phyloP scores from a whole-genome alignment of 2,797 vertebrate species.

The Crocidura indochinensis region DNA sequence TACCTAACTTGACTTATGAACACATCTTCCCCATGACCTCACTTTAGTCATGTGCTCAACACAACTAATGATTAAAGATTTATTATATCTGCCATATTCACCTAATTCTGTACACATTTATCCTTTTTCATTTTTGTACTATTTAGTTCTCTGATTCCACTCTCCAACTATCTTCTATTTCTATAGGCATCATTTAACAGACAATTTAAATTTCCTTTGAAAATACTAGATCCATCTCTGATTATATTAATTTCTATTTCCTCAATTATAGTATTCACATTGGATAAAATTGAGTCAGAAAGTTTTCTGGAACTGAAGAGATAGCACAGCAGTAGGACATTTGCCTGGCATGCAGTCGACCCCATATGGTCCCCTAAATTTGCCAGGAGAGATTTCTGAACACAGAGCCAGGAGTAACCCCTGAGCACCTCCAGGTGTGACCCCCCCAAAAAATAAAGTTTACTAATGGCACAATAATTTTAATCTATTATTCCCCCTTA shows the following conservation, averaged over 20 bases:
- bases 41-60: neutral
- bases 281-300: neutral
- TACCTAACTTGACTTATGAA: neutral
- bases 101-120: neutral
- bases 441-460: neutral
- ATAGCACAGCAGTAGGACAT: too few relatives aligned
- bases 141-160: neutral
- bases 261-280: neutral
- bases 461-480: conserved; percentile 16
- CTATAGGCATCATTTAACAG: neutral
- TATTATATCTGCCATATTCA: neutral
- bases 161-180: conserved; percentile 28
- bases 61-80: neutral
- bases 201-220: neutral
- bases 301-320: neutral
- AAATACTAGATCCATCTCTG: neutral
- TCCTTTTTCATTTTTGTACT: neutral
- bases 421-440: too few relatives aligned
- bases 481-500: neutral
- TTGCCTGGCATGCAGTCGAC: too few relatives aligned
- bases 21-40: neutral
- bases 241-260: neutral
- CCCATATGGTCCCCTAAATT: too few relatives aligned
- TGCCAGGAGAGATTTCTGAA: too few relatives aligned
- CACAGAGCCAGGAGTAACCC: too few relatives aligned